Base-by-base conservation (phyloP, 2,888 invertebrate species). In the Andrena dorsata region DNA sequence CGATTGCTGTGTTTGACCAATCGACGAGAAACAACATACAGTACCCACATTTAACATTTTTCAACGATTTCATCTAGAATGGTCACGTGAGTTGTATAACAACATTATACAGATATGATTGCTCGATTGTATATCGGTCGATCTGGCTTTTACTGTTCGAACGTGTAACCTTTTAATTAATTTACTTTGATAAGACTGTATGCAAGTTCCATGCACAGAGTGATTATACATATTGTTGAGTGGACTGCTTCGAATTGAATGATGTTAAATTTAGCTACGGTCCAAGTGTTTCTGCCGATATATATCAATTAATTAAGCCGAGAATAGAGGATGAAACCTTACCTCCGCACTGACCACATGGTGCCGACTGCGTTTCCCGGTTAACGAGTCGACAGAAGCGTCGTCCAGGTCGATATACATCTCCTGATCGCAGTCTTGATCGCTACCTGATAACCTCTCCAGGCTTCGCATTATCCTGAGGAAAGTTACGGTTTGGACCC, bases 321-420 rank as follows among this genome's bases (percentile, higher is more conserved):
- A 41, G 32, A 72, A 68, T 28, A 70, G 72, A 65, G 68, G 28
- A 32, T 23, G 72, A 66, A 70, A 75, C 65, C 81, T 85, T 91
- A 93, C 93, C 93, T 93, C 93, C 76, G 92, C 89, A 77, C 91
- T 90, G 88, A 90, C 91, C 88, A 92, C 92, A 91, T 91, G 93
- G 85, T 93, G 93, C 83, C 93, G 93, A 86, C 92, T 91, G 83
- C 93, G 91, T 93, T 94, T 94, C 80, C 93, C 93, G 89, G 93
- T 93, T 84, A 93, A 90, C 90, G 93, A 94, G 91, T 94, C 93
- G 79, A 93, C 93, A 83, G 93, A 94, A 79, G 92, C 94, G 92
- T 94, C 94, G 91, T 94, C 94, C 87, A 94, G 92, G 88, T 94
- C 94, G 92, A 93, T 94, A 90, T 93, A 94, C 94, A 94, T 94